Conservation (phyloP, 2,888 invertebrate genomes). For the Caenorhabditis sp. region DNA sequence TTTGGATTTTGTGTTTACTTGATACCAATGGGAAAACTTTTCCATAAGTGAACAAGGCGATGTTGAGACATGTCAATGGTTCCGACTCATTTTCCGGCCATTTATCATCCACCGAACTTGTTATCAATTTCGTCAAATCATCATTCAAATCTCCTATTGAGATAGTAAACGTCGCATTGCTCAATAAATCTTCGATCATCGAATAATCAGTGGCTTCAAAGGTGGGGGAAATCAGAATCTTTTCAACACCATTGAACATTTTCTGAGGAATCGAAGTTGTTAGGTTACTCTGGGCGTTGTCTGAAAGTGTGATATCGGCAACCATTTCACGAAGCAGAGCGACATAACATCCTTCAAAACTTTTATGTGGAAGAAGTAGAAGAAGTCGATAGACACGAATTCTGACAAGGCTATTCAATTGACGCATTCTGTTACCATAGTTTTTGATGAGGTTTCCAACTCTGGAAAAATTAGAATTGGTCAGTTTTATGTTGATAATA, state of each 20-base stretch:
- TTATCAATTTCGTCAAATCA: conserved; percentile 84
- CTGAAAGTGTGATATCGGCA: conserved; percentile 91
- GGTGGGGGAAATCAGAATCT: conserved; percentile 45
- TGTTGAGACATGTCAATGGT: conserved; percentile 94
- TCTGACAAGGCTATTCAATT: conserved; percentile 76
- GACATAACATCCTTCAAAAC: conserved; percentile 77
- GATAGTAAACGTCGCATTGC: conserved; percentile 80
- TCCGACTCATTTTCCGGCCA: conserved; percentile 79
- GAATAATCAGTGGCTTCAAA: conserved; percentile 49
- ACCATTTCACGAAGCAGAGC: conserved; percentile 87
- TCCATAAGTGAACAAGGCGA: conserved; percentile 90
- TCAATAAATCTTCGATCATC: conserved; percentile 47
- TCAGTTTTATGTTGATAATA: too few species aligned
- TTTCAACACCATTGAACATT: conserved; percentile 78
- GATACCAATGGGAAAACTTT: conserved; percentile 89
- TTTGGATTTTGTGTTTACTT: conserved; percentile 90
- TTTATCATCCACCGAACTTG: conserved; percentile 37
- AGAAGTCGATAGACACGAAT: conserved; percentile 90
- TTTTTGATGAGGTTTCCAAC: conserved; percentile 85
- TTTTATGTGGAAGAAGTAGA: conserved; percentile 36
- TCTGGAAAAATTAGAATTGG: conserved; percentile 74
- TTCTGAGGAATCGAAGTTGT: conserved; percentile 83
- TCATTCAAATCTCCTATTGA: conserved; percentile 91
- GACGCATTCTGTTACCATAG: conserved; percentile 80
- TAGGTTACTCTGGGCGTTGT: conserved; percentile 86